A percentile compares a stretch with the other conserved stretches of the same genome.
Evolutionary conservation across 2,113 vertebrate species (phyloP).

Genomic region (Dipodomys merriami): DNA sequence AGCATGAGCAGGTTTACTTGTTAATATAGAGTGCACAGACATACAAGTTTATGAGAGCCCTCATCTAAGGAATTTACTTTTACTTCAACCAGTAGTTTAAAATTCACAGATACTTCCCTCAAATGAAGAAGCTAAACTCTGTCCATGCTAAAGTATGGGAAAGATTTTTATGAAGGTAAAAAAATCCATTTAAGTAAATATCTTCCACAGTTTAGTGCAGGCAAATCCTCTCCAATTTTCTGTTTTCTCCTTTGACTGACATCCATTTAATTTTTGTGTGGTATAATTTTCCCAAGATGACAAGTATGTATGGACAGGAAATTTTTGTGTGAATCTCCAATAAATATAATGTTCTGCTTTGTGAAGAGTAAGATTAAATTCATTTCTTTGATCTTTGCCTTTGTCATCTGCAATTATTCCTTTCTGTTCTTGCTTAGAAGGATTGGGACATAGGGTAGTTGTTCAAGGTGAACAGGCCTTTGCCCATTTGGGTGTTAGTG

Average conservation of each 20-base stretch:
- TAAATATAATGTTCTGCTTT: not conserved
- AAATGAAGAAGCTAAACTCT: not conserved
- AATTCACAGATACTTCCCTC: not conserved
- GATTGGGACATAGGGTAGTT: no score
- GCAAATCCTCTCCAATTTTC: slow-evolving; percentile 1
- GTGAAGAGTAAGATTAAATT: not conserved
- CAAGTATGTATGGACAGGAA: not conserved
- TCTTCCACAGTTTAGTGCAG: not conserved
- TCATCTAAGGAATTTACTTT: not conserved
- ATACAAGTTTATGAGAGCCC: not conserved
- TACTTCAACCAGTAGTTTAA: not conserved
- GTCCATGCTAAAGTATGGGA: not conserved
- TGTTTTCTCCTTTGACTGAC: not conserved
- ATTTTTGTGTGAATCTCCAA: not conserved
- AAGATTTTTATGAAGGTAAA: not conserved
- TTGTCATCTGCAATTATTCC: not conserved
- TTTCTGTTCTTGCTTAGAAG: not conserved
- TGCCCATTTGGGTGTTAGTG: no score
- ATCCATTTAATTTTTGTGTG: not conserved
- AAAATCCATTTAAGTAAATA: not conserved
- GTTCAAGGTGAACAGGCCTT: no score
- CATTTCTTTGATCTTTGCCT: not conserved
- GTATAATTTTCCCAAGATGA: not conserved
- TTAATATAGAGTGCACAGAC: not conserved
- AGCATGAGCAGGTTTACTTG: no score